Evolutionary conservation across 2,888 invertebrate species (phyloP), one percentile per base, ranked within the genome.

Genomic region (Drosophila paramelanica): DNA sequence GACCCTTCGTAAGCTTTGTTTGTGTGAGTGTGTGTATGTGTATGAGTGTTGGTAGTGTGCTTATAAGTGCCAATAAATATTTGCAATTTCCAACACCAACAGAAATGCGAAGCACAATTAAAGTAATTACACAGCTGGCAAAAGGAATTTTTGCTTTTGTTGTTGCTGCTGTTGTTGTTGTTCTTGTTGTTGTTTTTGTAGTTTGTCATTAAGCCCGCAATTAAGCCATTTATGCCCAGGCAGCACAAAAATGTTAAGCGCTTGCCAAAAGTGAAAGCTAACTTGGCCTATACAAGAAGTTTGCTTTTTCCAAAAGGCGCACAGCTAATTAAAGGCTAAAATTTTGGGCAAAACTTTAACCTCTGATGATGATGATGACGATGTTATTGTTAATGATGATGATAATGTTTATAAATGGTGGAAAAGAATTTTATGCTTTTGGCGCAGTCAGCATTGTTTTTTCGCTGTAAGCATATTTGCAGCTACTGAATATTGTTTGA

Each of bases 211-310:
- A 77, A 67, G 77, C 59, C 67, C 49, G 65, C 86, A 85, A 82
- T 83, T 88, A 88, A 83, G 83, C 87, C 87, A 83, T 83, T 83
- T 86, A 87, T 88, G 89, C 77, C 60, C 70, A 66, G 83, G 82
- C 81, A 85, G 87, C 83, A 77, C 71, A 83, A 83, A 76, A 73
- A 84, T 84, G 68, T 65, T 73, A 66, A 84, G 85, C 78, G 67
- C 74, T 83, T 69, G 39, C 53, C 53, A 56, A 17, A 38, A 60
- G 10, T 23, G 41, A 47, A 38, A 46, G 45, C 20, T 39, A 50
- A 57, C 66, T 52, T 71, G 68, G 47, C 41, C 58, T 67, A 41
- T 74, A 78, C 74, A 81, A 71, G 60, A 78, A 70, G 70, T 75
- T 53, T 27, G 46, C 38, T 64, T 64, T 38, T 56, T 58, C 46